Conservation (phyloP, 2,888 invertebrate genomes). For the Thera obeliscata region DNA sequence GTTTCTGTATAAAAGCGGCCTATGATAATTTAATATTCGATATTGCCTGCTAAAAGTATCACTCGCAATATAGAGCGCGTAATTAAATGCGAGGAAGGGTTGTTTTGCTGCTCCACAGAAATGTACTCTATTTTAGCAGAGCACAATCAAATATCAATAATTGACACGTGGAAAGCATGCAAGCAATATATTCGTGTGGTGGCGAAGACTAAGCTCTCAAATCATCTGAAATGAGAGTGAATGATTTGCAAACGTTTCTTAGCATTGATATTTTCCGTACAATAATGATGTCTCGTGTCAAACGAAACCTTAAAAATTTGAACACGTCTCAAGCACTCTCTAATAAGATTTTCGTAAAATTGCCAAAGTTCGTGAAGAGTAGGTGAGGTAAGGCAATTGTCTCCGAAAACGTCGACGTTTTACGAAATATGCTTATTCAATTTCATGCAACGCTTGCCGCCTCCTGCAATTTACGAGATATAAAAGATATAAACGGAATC, state of each 20-base stretch:
- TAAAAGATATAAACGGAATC: constrained; percentile 85
- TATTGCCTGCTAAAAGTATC: constrained; percentile 74
- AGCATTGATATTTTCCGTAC: background rate
- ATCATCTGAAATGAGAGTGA: too few species aligned
- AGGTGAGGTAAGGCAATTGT: constrained; percentile 85
- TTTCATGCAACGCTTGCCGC: constrained; percentile 85
- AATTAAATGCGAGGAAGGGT: constrained; percentile 75
- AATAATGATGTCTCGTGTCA: constrained; percentile 40
- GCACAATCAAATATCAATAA: constrained; percentile 16
- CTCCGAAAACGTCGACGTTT: constrained; percentile 84
- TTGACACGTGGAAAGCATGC: constrained; percentile 1
- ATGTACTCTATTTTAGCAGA: constrained; percentile 23
- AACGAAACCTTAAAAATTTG: constrained; percentile 56
- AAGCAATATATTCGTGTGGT: too few species aligned
- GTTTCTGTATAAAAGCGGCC: constrained; percentile 35
- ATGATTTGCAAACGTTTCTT: background rate
- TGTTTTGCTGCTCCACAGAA: constrained; percentile 26
- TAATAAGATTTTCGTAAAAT: constrained; percentile 82
- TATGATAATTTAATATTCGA: constrained; percentile 78
- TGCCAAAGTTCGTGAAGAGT: constrained; percentile 84
- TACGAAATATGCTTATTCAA: constrained; percentile 85
- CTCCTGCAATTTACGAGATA: constrained; percentile 85
- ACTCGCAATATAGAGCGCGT: constrained; percentile 63
- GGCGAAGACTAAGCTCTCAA: too few species aligned
- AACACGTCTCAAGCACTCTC: constrained; percentile 68